Evolutionary conservation across 53 echinoderm and acorn worm species (phyloP).

Genomic region (Stichopus horrens): DNA sequence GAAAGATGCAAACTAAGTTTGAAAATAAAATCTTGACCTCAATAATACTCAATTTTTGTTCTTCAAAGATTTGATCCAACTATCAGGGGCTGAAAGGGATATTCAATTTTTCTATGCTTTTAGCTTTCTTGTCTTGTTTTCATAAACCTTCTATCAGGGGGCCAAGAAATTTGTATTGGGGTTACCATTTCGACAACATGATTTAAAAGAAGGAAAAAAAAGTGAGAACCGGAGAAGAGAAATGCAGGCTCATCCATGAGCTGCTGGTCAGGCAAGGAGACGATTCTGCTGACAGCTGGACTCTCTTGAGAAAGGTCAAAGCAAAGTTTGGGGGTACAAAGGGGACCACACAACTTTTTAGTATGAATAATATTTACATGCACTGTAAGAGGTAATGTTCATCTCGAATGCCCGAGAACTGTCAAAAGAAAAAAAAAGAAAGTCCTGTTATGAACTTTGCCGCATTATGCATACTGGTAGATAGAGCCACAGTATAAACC

Average conservation of each 20-base stretch:
- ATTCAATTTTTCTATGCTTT: slow-evolving; percentile 34
- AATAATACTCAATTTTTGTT: slow-evolving; percentile 41
- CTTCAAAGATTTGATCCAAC: slow-evolving; percentile 40
- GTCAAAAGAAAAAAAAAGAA: not conserved
- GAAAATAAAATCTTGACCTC: slow-evolving; percentile 45
- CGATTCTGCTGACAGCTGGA: slow-evolving; percentile 34
- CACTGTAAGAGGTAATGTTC: not conserved
- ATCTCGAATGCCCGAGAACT: not conserved
- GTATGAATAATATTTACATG: slow-evolving; percentile 27
- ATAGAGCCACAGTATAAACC: not conserved
- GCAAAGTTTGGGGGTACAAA: not conserved
- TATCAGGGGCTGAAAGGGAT: slow-evolving; percentile 41
- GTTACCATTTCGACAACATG: not conserved
- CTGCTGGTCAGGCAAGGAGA: slow-evolving; percentile 38
- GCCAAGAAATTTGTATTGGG: slow-evolving; percentile 3
- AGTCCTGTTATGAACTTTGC: too few species aligned
- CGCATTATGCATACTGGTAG: not conserved
- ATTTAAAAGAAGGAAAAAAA: not conserved
- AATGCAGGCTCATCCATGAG: slow-evolving; percentile 21
- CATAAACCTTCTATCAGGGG: slow-evolving; percentile 31
- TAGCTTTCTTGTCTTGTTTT: slow-evolving; percentile 44
- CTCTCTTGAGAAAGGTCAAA: slow-evolving; percentile 31
- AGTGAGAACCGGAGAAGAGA: slow-evolving; percentile 9
- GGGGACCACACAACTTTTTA: not conserved
- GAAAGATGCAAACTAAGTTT: slow-evolving; percentile 25